Evolutionary conservation across 2,113 vertebrate species (phyloP).

Genomic region (Motacilla tschutschensis): DNA sequence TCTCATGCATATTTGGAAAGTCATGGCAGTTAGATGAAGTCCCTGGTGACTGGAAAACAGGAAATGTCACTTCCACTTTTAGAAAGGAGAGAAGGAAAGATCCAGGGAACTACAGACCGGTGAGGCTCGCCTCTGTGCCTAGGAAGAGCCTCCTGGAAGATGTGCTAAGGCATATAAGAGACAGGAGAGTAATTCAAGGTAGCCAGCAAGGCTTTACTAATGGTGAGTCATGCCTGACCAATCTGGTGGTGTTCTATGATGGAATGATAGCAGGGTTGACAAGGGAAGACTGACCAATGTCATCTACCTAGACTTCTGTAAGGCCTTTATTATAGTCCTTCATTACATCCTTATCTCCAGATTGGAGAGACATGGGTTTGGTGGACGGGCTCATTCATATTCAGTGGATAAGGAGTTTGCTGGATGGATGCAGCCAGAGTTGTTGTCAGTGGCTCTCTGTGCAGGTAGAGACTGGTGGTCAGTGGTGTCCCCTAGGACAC

Average conservation of each 20-base stretch:
- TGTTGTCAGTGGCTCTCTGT: background rate
- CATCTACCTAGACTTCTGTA: background rate
- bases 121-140: background rate
- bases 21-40: background rate
- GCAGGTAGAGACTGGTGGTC: background rate
- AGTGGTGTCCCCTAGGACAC: background rate
- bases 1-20: background rate
- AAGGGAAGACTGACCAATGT: background rate
- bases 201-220: background rate
- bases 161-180: background rate
- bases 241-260: background rate
- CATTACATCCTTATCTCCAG: background rate
- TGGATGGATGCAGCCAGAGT: background rate
- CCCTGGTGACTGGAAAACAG: background rate
- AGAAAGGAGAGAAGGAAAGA: background rate
- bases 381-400: background rate
- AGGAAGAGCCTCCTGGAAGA: background rate
- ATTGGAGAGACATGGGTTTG: background rate
- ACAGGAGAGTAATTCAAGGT: background rate
- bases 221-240: background rate
- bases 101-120: accelerated
- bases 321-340: background rate
- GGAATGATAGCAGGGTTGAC: background rate
- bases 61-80: background rate
- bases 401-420: background rate